These are phyloP conservation scores for Alitta virens DNA, from an alignment of 2,888 invertebrate species.

Conservation along the genomic window DNA sequence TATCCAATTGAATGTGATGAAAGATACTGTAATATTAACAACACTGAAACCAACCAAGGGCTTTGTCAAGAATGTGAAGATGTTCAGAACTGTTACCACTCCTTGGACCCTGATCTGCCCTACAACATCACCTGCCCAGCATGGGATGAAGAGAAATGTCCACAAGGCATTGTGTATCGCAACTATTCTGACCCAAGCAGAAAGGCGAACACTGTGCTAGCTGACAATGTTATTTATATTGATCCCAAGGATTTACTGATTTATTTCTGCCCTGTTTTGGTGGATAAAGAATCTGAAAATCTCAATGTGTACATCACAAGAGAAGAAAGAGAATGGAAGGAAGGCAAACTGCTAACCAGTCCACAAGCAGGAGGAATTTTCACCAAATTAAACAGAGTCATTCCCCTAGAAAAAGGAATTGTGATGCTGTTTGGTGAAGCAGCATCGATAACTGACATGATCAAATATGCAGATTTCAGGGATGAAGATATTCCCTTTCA, in stretches of 20 bases:
- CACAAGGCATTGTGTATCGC: background rate
- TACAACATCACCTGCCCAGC: background rate
- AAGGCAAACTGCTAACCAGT: background rate
- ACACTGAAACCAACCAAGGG: background rate
- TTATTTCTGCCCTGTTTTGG: background rate
- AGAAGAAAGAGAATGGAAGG: background rate
- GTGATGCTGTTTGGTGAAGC: background rate
- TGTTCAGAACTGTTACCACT: background rate
- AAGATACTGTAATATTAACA: background rate
- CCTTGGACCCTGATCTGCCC: background rate
- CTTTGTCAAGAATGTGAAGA: background rate
- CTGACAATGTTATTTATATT: background rate
- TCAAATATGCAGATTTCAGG: background rate
- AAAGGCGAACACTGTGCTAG: background rate
- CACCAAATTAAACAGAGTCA: background rate
- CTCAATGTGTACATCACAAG: background rate
- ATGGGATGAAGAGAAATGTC: background rate
- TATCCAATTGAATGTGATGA: background rate
- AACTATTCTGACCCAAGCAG: background rate
- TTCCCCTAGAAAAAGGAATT: background rate
- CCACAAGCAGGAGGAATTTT: background rate
- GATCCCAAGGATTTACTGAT: background rate
- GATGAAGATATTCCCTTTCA: background rate
- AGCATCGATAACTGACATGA: background rate
- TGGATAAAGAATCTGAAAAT: background rate